These are phyloP conservation scores for Leptinotarsa rubiginosa DNA, from an alignment of 2,888 invertebrate species.

Conservation along the genomic window DNA sequence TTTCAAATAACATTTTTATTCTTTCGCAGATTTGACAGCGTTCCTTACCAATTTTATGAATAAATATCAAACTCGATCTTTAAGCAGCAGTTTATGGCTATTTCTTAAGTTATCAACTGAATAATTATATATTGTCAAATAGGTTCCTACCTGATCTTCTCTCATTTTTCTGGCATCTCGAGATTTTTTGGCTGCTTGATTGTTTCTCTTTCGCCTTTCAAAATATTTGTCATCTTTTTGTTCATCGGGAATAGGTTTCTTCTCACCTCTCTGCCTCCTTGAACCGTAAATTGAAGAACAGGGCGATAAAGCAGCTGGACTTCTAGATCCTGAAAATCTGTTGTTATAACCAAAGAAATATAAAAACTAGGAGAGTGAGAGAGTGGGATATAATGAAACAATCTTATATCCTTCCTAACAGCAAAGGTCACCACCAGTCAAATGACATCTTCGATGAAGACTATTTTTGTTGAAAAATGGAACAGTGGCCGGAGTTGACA, in stretches of 20 bases:
- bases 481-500: no score
- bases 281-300: constrained; percentile 47
- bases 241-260: constrained; percentile 87
- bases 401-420: no score
- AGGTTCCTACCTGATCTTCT: constrained; percentile 83
- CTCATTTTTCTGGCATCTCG: constrained; percentile 87
- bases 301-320: constrained; percentile 41
- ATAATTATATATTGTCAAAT: neutral
- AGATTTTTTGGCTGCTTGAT: constrained; percentile 92
- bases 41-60: no score
- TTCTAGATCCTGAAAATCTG: constrained; percentile 32
- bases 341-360: neutral
- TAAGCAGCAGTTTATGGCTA: no score
- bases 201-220: constrained; percentile 87
- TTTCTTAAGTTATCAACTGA: no score
- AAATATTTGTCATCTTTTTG: constrained; percentile 92
- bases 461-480: no score
- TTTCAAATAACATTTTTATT: no score
- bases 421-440: no score
- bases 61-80: no score
- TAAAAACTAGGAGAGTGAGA: neutral
- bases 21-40: no score
- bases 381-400: no score
- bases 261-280: constrained; percentile 80
- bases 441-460: no score